Evolutionary conservation across 2,888 invertebrate genomes (phyloP).

Genomic region (Oscheius sp.): DNA sequence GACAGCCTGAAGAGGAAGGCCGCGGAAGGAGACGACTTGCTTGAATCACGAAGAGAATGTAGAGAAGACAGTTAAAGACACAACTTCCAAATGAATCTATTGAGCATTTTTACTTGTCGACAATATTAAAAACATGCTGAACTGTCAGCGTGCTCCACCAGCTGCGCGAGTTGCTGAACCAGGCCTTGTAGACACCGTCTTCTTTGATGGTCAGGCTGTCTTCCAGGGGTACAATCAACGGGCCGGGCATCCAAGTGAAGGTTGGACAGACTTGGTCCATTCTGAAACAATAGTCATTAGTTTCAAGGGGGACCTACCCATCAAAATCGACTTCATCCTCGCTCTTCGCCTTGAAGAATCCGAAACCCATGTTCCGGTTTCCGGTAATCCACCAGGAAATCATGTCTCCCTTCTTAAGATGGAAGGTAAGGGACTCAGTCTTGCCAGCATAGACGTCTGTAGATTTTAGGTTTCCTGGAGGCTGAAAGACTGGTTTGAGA

Average conservation of each 20-base stretch:
- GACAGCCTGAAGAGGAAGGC: too few relatives aligned
- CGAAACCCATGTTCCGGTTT: constrained; percentile 53
- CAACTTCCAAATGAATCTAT: too few relatives aligned
- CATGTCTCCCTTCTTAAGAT: constrained; percentile 33
- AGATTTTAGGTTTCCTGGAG: constrained; percentile 24
- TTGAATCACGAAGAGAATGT: too few relatives aligned
- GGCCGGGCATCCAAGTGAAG: constrained; percentile 68
- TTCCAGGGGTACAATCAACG: constrained; percentile 60
- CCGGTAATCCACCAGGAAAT: constrained; percentile 52
- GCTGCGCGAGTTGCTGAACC: constrained; percentile 64
- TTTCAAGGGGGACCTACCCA: constrained; percentile 28
- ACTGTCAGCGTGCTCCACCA: constrained; percentile 64
- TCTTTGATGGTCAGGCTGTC: constrained; percentile 45
- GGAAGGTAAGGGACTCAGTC: constrained; percentile 36
- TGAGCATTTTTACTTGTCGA: background rate
- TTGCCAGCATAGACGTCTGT: constrained; percentile 49
- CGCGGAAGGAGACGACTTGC: too few relatives aligned
- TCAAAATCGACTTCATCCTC: constrained; percentile 45
- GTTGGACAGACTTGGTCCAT: constrained; percentile 55
- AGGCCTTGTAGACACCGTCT: constrained; percentile 62
- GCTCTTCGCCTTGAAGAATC: constrained; percentile 47
- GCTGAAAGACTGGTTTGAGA: background rate
- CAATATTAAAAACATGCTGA: constrained; percentile 15
- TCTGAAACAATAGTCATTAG: constrained; percentile 35
- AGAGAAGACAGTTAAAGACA: too few relatives aligned